Evolutionary conservation across 1,140 invertebrate species (phyloP), one percentile per base, ranked within the genome.

Genomic region (Marisa cornuarietis): DNA sequence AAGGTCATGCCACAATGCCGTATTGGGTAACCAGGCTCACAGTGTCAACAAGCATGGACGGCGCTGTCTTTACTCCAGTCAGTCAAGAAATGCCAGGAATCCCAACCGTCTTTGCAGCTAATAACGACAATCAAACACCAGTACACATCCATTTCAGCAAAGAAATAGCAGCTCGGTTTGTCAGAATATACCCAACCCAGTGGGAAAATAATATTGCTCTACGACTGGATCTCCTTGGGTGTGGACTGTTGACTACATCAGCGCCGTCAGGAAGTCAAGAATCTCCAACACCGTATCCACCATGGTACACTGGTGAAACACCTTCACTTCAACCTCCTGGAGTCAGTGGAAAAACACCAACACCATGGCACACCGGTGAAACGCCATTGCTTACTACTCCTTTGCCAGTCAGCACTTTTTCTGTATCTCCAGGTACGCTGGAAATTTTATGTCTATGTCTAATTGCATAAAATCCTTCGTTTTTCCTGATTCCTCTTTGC

Each of bases 21-120:
- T 85, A 88, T 51, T 91, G 89, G 88, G 86, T 91, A 1, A 87
- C 86, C n/a, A 66, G 75, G 24, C 91, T 87, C 78, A 86, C 81
- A 22, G 84, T 92, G 2, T 79, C 83, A 13, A 85, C 84, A n/a
- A 90, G 89, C 14, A 51, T 79, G 9, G 90, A 91, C 83, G 88
- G 88, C n/a, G 73, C 82, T 18, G 68, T 71, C 51, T 87, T 86
- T 74, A 66, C 49, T 3, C 76, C 80, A 8, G 86, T 86, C 62
- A 81, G 61, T 1, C 79, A 84, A n/a, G 79, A 76, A 52, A 78
- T 68, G 65, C 63, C 62, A 63, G 14, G 24, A 1, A 24, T 8
- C 3, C 81, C 85, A 18, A 83, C 76, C 72, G 77, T 83, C 5
- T 85, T 88, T 74, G 78, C 63, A 20, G 86, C 80, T 14, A 88